Base-by-base conservation (phyloP, 2,888 invertebrate species). In the Epirrhoe alternata region DNA sequence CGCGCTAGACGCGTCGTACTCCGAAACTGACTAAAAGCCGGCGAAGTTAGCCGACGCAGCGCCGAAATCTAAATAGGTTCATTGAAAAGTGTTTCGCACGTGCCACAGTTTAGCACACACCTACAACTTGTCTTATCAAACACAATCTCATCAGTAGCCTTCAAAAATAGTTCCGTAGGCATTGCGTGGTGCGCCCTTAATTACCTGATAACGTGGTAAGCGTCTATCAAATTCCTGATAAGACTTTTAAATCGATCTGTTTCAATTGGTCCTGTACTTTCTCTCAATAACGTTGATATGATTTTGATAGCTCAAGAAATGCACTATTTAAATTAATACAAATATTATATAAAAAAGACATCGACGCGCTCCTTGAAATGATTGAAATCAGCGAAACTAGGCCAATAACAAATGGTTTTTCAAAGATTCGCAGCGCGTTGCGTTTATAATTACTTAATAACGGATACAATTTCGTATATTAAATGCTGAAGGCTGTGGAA, bases 81-180 rank as follows among this genome's bases (percentile, higher is more conserved):
- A 89, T 86, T 88, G 84, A 87, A 87, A 77, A 78, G 74, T 73
- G 77, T 79, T 84, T 81, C 74, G 86, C 86, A 86, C 85, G 87
- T 82, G 78, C 71, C 57, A 57, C 57, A 64, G 68, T 50, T 57
- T 64, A 60, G n/a, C 30, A 49, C 60, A 50, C 33, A 68, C 7
- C 8, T 16, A 50, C 63, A 62, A 66, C 50, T 62, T 71, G 68
- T 71, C 67, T 84, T 86, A 86, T 86, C 87, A 59, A 58, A 61
- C 66, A 61, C 63, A 59, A 59, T 63, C 66, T 64, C 63, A 61
- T 54, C 57, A 54, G 65, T 68, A 65, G 57, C 74, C 75, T 74
- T 75, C 69, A 38, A 31, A n/a, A 60, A 17, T 63, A 53, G 70
- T 69, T 70, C 59, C 66, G 64, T 68, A 66, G 57, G 53, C 6